These are phyloP conservation scores for Syngnathoides biaculeatus DNA, from an alignment of 2,113 vertebrate genomes.

Conservation along the genomic window DNA sequence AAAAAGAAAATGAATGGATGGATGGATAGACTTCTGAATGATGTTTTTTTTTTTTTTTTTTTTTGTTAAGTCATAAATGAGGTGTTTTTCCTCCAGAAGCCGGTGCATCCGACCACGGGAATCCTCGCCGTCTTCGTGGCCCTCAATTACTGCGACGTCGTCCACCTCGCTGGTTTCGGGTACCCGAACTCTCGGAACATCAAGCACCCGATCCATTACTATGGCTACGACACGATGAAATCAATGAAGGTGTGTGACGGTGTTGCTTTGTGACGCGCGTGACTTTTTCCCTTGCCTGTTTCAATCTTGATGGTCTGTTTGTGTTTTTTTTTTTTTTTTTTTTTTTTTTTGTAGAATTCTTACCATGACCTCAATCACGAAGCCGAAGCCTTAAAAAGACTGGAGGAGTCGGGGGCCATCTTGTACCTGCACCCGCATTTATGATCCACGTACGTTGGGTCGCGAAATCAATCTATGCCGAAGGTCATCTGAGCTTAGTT, in stretches of 20 bases:
- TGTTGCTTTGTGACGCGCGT: not conserved
- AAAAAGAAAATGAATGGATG: too few species aligned
- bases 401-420: conserved; percentile 68
- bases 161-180: conserved; percentile 89
- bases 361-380: conserved; percentile 70
- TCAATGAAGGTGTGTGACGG: conserved; percentile 80
- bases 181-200: conserved; percentile 77
- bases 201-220: conserved; percentile 87
- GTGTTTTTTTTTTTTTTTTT: conserved; percentile 22
- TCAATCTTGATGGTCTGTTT: not conserved
- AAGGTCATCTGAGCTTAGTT: not conserved
- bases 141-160: conserved; percentile 88
- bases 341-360: conserved; percentile 67
- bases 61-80: not conserved
- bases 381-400: conserved; percentile 64
- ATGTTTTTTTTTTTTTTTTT: too few species aligned
- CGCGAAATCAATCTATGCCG: not conserved
- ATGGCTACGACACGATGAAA: conserved; percentile 82
- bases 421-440: conserved; percentile 62
- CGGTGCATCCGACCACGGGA: conserved; percentile 81
- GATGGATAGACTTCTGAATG: not conserved
- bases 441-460: conserved; percentile 34
- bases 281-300: not conserved
- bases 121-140: conserved; percentile 87
- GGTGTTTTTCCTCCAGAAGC: conserved; percentile 66